Percentiles rank a stretch among this genome's conserved stretches.
Evolutionary conservation across 2,797 vertebrate genomes (phyloP).

Genomic region (Lycodopsis pacificus): DNA sequence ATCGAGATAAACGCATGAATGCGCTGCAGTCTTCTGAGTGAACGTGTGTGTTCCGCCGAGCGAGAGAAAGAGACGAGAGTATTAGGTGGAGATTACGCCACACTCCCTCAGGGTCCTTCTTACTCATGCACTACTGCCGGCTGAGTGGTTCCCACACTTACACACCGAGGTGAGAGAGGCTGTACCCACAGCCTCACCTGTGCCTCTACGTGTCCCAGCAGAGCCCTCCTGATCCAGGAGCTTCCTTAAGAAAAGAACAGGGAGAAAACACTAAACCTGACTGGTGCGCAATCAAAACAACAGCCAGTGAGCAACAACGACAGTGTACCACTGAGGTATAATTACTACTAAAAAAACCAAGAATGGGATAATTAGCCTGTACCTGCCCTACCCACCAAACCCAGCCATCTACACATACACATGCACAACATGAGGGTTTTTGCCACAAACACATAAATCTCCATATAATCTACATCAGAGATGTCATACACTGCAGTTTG

Average conservation of each 20-base stretch:
- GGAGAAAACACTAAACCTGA: slow-evolving; percentile 69
- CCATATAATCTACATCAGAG: not conserved
- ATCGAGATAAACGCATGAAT: slow-evolving; percentile 64
- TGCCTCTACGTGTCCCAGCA: slow-evolving; percentile 81
- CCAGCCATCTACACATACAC: slow-evolving; percentile 9
- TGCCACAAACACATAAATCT: slow-evolving; percentile 2
- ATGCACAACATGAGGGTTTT: slow-evolving; percentile 10
- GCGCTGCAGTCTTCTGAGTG: slow-evolving; percentile 32
- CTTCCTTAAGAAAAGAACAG: slow-evolving; percentile 74
- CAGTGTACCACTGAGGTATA: slow-evolving; percentile 67
- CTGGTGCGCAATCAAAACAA: slow-evolving; percentile 74
- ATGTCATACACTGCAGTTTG: slow-evolving; percentile 4
- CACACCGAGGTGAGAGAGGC: slow-evolving; percentile 80
- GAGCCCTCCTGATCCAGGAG: slow-evolving; percentile 73
- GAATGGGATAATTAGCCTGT: slow-evolving; percentile 69
- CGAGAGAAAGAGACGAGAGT: slow-evolving; percentile 70
- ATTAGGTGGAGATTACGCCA: slow-evolving; percentile 84
- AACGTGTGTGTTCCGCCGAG: slow-evolving; percentile 73
- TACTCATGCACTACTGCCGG: slow-evolving; percentile 85
- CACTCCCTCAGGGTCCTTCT: slow-evolving; percentile 83
- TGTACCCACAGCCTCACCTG: slow-evolving; percentile 84
- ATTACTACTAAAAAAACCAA: slow-evolving; percentile 70
- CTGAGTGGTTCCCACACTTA: slow-evolving; percentile 86
- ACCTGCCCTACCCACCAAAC: slow-evolving; percentile 40
- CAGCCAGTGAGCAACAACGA: slow-evolving; percentile 67